Conservation (phyloP, 2,888 invertebrate genomes). For the Drosophila lutescens region DNA sequence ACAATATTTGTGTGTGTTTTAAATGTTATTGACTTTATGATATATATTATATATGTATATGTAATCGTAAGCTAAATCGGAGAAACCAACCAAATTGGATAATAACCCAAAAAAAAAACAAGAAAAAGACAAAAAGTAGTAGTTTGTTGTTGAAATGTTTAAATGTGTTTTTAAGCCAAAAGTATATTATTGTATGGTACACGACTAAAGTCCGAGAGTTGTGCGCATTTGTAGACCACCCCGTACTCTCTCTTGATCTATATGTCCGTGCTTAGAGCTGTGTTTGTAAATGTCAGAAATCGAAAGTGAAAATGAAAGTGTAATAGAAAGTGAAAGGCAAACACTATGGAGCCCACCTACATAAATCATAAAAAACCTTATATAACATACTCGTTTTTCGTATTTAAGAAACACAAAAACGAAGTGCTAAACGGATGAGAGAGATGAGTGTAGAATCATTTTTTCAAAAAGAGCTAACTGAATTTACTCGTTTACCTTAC, state of each 20-base stretch:
- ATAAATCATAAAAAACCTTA: constrained; percentile 4
- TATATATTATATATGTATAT: constrained; percentile 32
- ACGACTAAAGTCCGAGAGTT: constrained; percentile 18
- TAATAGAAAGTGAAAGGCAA: constrained; percentile 9
- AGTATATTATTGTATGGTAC: constrained; percentile 16
- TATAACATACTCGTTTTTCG: constrained; percentile 30
- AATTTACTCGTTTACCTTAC: constrained; percentile 36
- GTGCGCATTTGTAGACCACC: constrained; percentile 29
- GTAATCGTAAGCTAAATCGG: constrained; percentile 50
- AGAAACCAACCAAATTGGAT: constrained; percentile 35
- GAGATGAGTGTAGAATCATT: constrained; percentile 18
- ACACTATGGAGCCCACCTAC: constrained; percentile 73
- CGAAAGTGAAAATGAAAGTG: constrained; percentile 6
- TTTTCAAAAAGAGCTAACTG: constrained; percentile 32
- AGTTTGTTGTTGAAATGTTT: constrained; percentile 79
- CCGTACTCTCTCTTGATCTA: constrained; percentile 32
- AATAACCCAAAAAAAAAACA: constrained; percentile 12
- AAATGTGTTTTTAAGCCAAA: constrained; percentile 72
- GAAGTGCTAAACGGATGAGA: constrained; percentile 52
- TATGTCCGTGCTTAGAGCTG: constrained; percentile 69
- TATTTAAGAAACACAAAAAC: constrained; percentile 53
- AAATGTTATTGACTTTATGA: constrained; percentile 68
- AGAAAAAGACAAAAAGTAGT: constrained; percentile 41
- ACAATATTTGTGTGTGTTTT: constrained; percentile 70
- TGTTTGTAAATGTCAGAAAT: constrained; percentile 57